Conservation (phyloP, 2,797 vertebrate species). For the Channallabes apus region DNA sequence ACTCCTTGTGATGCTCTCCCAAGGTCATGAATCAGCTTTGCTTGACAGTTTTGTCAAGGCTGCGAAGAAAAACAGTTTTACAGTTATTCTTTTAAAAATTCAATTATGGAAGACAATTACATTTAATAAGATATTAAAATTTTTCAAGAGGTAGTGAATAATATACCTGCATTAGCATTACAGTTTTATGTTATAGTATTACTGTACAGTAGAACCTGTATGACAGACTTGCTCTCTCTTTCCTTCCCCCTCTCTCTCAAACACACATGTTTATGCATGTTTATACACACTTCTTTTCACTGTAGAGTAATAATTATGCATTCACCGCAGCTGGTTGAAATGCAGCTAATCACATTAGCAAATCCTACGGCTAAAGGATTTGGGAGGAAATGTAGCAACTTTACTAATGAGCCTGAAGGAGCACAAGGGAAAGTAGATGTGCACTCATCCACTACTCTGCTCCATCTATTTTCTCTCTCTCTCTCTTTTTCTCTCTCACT, state of each 20-base stretch:
- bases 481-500: not conserved
- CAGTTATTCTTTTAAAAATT: too few relatives aligned
- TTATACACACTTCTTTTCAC: constrained; percentile 66
- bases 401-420: constrained; percentile 50
- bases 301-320: constrained; percentile 67
- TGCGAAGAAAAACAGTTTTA: too few relatives aligned
- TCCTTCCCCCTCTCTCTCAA: constrained; percentile 30
- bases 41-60: too few relatives aligned
- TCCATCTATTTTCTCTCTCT: constrained; percentile 5
- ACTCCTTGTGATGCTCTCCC: too few relatives aligned
- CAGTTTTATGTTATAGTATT: not conserved
- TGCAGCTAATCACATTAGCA: constrained; percentile 71
- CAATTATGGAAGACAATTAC: too few relatives aligned
- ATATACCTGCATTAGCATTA: constrained; percentile 57
- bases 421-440: constrained; percentile 56
- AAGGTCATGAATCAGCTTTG: too few relatives aligned
- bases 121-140: too few relatives aligned
- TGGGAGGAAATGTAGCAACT: constrained; percentile 59
- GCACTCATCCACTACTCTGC: constrained; percentile 49
- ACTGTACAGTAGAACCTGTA: not conserved
- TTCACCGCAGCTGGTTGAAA: constrained; percentile 62
- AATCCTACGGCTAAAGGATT: constrained; percentile 65
- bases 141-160: not conserved
- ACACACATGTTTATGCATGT: constrained; percentile 63
- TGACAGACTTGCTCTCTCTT: not conserved